phyloP scores from a whole-genome alignment of 92 coral and sea anemone species.

The Parazoanthus atlanticus region DNA sequence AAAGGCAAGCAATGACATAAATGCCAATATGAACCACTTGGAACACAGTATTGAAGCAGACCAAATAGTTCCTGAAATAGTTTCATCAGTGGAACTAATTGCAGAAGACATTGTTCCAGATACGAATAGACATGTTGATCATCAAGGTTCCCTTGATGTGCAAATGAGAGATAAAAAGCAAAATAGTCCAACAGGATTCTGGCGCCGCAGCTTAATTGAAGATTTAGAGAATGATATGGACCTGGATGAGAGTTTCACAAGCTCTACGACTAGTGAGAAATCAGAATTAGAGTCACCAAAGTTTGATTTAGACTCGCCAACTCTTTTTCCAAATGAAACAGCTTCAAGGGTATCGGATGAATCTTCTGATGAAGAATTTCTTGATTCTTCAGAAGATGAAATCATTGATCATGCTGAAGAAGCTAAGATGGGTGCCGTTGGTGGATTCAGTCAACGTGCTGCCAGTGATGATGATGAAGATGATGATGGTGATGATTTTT shows the following conservation, averaged over 20 bases:
- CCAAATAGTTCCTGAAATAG: constrained; percentile 3
- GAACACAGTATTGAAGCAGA: not conserved
- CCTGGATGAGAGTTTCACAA: constrained; percentile 73
- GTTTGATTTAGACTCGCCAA: constrained; percentile 32
- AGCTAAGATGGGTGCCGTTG: constrained; percentile 81
- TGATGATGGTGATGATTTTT: constrained; percentile 46
- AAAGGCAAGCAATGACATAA: not conserved
- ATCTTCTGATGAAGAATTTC: constrained; percentile 67
- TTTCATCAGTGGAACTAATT: not conserved
- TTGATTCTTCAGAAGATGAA: constrained; percentile 86
- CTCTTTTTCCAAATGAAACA: constrained; percentile 29
- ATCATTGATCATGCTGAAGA: constrained; percentile 82
- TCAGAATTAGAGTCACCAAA: constrained; percentile 46
- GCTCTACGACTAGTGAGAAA: constrained; percentile 47
- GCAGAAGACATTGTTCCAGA: constrained; percentile 31
- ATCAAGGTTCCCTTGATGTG: not conserved
- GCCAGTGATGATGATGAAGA: constrained; percentile 16
- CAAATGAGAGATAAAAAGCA: constrained; percentile 43
- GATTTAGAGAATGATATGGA: constrained; percentile 83
- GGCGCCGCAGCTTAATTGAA: constrained; percentile 86
- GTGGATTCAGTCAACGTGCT: constrained; percentile 48
- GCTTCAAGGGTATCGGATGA: constrained; percentile 38
- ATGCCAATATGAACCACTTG: constrained; percentile 7
- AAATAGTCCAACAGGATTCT: constrained; percentile 48
- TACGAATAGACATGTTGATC: constrained; percentile 20